Conservation (phyloP, 2,113 vertebrate genomes). For the Cathartes aura region DNA sequence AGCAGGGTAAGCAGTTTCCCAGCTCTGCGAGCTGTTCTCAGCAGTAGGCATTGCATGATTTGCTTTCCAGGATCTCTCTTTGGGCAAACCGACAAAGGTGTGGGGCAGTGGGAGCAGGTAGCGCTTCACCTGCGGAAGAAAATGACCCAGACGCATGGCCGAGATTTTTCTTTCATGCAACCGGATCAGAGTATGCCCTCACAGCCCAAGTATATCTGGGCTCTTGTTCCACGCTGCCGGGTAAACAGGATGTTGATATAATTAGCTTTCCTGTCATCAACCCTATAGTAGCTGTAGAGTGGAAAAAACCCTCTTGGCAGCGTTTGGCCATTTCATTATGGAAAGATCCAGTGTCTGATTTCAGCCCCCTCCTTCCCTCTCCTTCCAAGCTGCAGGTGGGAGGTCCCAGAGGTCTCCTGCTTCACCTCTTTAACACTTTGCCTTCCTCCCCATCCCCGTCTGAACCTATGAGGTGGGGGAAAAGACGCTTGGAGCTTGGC, state of each 20-base stretch:
- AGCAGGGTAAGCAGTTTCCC: not conserved
- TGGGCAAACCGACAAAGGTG: not conserved
- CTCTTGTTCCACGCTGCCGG: not conserved
- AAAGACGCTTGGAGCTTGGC: not conserved
- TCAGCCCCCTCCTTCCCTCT: not conserved
- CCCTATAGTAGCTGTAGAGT: constrained; percentile 12
- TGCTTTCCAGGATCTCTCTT: not conserved
- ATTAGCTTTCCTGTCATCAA: constrained; percentile 63
- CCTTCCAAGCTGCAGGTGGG: not conserved
- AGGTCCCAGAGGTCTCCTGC: not conserved
- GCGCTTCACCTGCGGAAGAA: not conserved
- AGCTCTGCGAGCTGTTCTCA: not conserved
- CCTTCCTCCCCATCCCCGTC: not conserved
- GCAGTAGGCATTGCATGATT: accelerated
- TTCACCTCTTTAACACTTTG: not conserved
- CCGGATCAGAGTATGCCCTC: not conserved
- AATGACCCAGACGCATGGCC: not conserved
- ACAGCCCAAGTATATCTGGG: not conserved
- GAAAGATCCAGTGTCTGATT: constrained; percentile 28
- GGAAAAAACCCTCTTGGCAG: constrained; percentile 57
- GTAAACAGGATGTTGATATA: constrained; percentile 70
- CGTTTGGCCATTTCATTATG: not conserved
- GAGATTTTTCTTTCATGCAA: not conserved
- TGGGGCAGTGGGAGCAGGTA: not conserved
- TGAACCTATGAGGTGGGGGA: not conserved